phyloP scores from a whole-genome alignment of 2,113 vertebrate genomes.

The Calidris pygmaea region DNA sequence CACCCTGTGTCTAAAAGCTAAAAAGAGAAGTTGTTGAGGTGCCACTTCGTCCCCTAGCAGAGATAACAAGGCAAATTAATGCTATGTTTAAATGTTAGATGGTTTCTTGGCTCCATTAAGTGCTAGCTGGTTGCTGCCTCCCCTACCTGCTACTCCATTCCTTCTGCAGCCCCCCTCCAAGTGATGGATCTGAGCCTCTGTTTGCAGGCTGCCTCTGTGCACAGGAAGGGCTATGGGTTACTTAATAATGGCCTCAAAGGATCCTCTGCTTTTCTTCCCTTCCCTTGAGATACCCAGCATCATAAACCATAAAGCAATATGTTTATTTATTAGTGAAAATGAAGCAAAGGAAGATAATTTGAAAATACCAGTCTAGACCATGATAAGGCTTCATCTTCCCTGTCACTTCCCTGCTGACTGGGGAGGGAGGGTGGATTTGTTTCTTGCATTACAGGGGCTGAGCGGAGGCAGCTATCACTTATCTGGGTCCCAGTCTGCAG shows the following conservation, averaged over 20 bases:
- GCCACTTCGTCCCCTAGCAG: neutral
- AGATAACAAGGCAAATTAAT: neutral
- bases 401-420: neutral
- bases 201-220: neutral
- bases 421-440: neutral
- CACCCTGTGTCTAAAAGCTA: neutral
- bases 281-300: neutral
- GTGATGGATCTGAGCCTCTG: neutral
- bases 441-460: neutral
- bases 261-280: neutral
- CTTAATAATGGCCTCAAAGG: neutral
- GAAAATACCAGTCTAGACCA: neutral
- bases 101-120: neutral
- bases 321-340: neutral
- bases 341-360: neutral
- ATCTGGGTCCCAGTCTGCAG: neutral
- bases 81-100: neutral
- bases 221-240: neutral
- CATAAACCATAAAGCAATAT: neutral
- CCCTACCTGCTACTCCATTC: neutral
- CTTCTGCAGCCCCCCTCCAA: neutral
- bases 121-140: neutral
- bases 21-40: neutral
- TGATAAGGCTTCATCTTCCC: neutral
- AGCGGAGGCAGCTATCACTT: neutral